A percentile compares a stretch with the other conserved stretches of the same genome.
These are phyloP conservation scores for Enteromius argenteus DNA, from an alignment of 2,797 vertebrate species.

Conservation along the genomic window DNA sequence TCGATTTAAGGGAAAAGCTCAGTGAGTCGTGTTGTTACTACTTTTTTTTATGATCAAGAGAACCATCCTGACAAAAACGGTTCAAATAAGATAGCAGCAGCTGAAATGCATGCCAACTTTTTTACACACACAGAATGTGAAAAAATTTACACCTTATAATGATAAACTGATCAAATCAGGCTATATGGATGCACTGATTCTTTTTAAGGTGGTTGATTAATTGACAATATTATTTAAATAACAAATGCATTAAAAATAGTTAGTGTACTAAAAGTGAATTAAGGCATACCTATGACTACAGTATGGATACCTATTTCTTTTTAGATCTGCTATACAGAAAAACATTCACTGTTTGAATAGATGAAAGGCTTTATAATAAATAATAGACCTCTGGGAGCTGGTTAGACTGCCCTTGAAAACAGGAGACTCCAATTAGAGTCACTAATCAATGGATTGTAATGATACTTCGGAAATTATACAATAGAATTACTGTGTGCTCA, in stretches of 20 bases:
- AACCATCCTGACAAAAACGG: background rate
- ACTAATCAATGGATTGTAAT: background rate
- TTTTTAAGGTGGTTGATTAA: background rate
- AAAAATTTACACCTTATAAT: background rate
- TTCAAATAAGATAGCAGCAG: background rate
- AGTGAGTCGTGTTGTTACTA: background rate
- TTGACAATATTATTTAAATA: background rate
- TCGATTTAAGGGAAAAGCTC: conserved; percentile 28
- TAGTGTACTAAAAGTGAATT: background rate
- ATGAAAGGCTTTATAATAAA: background rate
- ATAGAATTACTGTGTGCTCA: background rate
- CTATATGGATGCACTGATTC: background rate
- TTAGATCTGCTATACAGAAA: background rate
- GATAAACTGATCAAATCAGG: background rate
- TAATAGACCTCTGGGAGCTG: background rate
- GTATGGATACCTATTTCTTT: background rate
- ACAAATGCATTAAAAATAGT: background rate
- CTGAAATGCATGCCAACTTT: background rate
- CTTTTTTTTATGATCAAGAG: conserved; percentile 22
- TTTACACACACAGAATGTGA: background rate
- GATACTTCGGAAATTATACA: background rate
- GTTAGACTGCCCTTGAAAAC: conserved; percentile 19
- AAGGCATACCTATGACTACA: background rate
- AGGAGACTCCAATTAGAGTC: background rate
- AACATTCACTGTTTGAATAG: background rate